Conservation (phyloP, 2,113 vertebrate genomes). For the Piprites chloris region DNA sequence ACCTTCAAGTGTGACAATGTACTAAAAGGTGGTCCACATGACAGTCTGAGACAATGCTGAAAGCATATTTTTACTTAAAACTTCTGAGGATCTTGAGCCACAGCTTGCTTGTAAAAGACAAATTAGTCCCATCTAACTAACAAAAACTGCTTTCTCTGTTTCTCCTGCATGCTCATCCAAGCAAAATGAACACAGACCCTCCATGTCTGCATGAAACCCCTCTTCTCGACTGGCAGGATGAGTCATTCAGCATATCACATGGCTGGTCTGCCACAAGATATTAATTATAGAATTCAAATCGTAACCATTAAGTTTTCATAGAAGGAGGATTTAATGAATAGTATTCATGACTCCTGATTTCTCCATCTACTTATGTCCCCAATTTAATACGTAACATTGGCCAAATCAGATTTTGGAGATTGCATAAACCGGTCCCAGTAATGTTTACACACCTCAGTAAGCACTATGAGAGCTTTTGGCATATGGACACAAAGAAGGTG, state of each 20-base stretch:
- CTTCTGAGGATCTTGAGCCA: not conserved
- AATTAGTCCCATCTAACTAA: not conserved
- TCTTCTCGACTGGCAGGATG: not conserved
- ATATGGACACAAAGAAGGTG: not conserved
- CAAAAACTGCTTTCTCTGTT: not conserved
- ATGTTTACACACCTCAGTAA: not conserved
- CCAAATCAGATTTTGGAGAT: not conserved
- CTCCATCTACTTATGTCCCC: not conserved
- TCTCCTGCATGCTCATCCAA: not conserved
- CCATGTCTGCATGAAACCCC: not conserved
- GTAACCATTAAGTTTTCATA: not conserved
- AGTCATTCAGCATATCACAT: not conserved
- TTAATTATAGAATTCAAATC: not conserved
- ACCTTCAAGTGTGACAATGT: not conserved
- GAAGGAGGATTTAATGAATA: not conserved
- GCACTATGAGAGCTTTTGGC: not conserved
- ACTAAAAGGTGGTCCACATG: not conserved
- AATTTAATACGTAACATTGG: not conserved
- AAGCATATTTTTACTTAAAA: not conserved
- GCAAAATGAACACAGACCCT: not conserved
- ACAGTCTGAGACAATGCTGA: not conserved
- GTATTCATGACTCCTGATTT: not conserved
- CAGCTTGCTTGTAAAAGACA: not conserved
- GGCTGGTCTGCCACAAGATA: not conserved
- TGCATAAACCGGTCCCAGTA: not conserved